Evolutionary conservation across 2,888 invertebrate species (phyloP).

Genomic region (Catocala fraxini): DNA sequence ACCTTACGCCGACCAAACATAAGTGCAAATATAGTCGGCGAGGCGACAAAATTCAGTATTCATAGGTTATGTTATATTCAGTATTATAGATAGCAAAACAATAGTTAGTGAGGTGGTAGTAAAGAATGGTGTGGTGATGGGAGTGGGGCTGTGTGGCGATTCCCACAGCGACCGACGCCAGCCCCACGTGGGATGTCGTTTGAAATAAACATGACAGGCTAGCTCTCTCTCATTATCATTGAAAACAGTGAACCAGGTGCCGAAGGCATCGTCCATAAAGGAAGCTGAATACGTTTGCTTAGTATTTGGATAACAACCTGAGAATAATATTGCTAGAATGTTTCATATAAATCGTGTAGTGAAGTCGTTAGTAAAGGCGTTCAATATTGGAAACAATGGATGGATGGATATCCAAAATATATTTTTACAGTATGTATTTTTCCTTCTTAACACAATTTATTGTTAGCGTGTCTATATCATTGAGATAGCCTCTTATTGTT

Average conservation of each 20-base stretch:
- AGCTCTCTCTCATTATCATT: slow-evolving; percentile 66
- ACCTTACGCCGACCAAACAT: too few species aligned
- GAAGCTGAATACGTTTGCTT: slow-evolving; percentile 7
- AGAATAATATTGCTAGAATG: neutral
- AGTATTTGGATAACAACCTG: neutral
- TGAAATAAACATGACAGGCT: slow-evolving; percentile 59
- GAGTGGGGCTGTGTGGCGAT: slow-evolving; percentile 42
- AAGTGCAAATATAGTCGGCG: too few species aligned
- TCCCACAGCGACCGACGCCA: slow-evolving; percentile 46
- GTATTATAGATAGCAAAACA: slow-evolving; percentile 43
- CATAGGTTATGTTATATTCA: too few species aligned
- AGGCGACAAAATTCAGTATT: slow-evolving; percentile 16
- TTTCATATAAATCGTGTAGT: neutral
- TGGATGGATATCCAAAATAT: too few species aligned
- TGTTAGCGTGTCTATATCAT: too few species aligned
- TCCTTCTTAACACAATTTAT: too few species aligned
- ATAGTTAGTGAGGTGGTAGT: slow-evolving; percentile 35
- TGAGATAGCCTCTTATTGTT: too few species aligned
- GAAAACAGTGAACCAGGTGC: slow-evolving; percentile 50
- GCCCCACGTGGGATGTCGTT: slow-evolving; percentile 57
- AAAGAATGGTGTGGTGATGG: slow-evolving; percentile 29
- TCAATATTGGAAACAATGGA: too few species aligned
- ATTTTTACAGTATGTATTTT: too few species aligned
- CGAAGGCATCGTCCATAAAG: slow-evolving; percentile 36
- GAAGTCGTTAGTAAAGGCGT: neutral